phyloP scores from a whole-genome alignment of 2,113 vertebrate species.

The Neodontobutis hainanensis region DNA sequence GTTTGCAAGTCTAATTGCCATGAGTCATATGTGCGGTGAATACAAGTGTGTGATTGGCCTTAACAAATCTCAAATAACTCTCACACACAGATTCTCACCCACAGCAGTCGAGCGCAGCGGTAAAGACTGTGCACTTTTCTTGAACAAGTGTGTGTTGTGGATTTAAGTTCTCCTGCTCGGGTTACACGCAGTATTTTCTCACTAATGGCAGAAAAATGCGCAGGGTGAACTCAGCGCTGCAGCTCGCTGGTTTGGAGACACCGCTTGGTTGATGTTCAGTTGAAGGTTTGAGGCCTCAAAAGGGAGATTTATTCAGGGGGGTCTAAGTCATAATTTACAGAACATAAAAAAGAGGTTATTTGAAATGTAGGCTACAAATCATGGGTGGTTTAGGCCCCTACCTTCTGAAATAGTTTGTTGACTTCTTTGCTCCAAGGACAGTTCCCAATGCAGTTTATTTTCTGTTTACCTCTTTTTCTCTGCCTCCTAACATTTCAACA shows the following conservation, averaged over 20 bases:
- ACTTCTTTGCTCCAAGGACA: neutral
- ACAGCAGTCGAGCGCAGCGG: constrained; percentile 37
- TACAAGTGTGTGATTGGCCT: constrained; percentile 35
- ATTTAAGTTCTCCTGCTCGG: constrained; percentile 52
- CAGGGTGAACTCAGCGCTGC: constrained; percentile 35
- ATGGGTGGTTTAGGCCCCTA: constrained; percentile 21
- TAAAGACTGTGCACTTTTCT: constrained; percentile 24
- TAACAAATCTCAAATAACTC: constrained; percentile 61
- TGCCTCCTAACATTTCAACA: too few relatives aligned
- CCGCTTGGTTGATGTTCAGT: constrained; percentile 31
- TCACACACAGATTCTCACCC: constrained; percentile 19
- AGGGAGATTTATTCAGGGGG: constrained; percentile 9
- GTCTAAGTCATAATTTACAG: constrained; percentile 29
- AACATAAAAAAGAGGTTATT: constrained; percentile 34
- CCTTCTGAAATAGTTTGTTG: constrained; percentile 10
- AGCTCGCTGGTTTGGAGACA: constrained; percentile 26
- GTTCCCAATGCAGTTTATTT: neutral
- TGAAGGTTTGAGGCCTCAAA: constrained; percentile 31
- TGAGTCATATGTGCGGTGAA: constrained; percentile 44
- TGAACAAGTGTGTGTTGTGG: constrained; percentile 16
- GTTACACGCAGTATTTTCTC: constrained; percentile 57
- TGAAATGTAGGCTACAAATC: constrained; percentile 32
- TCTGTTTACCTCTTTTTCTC: neutral
- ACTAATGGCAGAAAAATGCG: constrained; percentile 66
- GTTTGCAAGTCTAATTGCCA: constrained; percentile 58